Percentiles rank a stretch among this genome's conserved stretches.
Conservation (phyloP, 1,140 invertebrate species). For the Plectus sambesii region DNA sequence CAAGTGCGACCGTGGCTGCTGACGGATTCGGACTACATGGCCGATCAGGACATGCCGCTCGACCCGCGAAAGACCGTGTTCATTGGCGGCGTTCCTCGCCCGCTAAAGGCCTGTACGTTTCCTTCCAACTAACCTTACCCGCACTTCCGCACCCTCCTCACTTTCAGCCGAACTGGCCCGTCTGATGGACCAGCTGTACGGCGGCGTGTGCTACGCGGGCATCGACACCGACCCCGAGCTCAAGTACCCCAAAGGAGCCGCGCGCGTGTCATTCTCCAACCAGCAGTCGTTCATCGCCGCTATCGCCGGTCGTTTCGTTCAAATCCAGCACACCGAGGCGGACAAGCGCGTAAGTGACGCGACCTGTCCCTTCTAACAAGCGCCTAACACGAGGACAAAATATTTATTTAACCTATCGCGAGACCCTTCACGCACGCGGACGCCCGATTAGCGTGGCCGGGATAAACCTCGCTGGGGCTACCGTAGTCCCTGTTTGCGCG, state of each 20-base stretch:
- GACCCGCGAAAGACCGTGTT: constrained; percentile 98
- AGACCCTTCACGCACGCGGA: neutral
- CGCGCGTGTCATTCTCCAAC: constrained; percentile 93
- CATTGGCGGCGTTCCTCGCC: constrained; percentile 94
- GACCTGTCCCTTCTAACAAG: neutral
- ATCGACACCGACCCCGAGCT: constrained; percentile 99
- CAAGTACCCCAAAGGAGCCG: constrained; percentile 98
- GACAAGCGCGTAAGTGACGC: constrained; percentile 71
- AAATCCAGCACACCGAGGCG: constrained; percentile 94
- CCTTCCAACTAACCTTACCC: constrained; percentile 3
- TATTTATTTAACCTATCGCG: neutral
- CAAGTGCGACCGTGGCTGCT: constrained; percentile 97
- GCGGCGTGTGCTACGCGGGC: constrained; percentile 95
- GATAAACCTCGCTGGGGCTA: constrained; percentile 8
- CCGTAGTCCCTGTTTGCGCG: no score
- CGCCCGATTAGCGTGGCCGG: neutral
- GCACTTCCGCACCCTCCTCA: constrained; percentile 10
- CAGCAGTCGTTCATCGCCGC: constrained; percentile 98
- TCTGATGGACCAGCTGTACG: constrained; percentile 97
- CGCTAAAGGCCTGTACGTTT: constrained; percentile 76
- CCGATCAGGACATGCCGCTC: constrained; percentile 87
- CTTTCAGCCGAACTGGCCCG: constrained; percentile 81
- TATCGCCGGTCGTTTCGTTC: constrained; percentile 94
- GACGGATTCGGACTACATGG: constrained; percentile 92
- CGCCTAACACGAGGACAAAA: neutral